phyloP scores from a whole-genome alignment of 2,888 invertebrate genomes.

The Drosophila robusta region DNA sequence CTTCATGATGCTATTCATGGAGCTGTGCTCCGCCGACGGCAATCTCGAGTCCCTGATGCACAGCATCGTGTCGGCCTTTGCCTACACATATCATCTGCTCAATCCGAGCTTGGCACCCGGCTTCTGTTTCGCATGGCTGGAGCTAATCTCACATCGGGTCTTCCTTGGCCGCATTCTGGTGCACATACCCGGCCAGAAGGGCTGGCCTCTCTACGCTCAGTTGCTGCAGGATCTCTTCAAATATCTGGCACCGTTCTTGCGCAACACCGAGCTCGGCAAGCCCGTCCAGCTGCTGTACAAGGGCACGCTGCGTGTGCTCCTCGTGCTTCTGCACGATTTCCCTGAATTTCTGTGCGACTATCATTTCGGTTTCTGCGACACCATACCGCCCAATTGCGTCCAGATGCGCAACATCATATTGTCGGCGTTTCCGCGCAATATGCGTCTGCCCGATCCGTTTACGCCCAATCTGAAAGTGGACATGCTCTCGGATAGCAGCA shows the following conservation, averaged over 20 bases:
- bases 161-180: constrained; percentile 97
- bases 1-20: constrained; percentile 97
- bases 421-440: constrained; percentile 98
- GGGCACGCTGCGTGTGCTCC: constrained; percentile 96
- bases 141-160: constrained; percentile 97
- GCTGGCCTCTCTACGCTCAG: constrained; percentile 99
- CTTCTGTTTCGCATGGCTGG: constrained; percentile 99
- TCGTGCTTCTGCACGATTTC: constrained; percentile 98
- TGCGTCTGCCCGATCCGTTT: constrained; percentile 99
- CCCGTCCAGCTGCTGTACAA: constrained; percentile 97
- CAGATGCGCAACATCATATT: constrained; percentile 99
- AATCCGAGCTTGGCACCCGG: constrained; percentile 97
- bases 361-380: constrained; percentile 99
- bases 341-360: constrained; percentile 99
- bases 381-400: constrained; percentile 99
- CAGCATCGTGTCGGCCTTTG: constrained; percentile 94
- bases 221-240: constrained; percentile 97
- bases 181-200: constrained; percentile 96
- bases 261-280: constrained; percentile 98
- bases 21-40: constrained; percentile 96
- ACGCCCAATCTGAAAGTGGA: constrained; percentile 98
- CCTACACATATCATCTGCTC: constrained; percentile 96
- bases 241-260: constrained; percentile 97
- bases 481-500: constrained; percentile 94
- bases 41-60: constrained; percentile 97